Evolutionary conservation across 2,113 vertebrate species (phyloP).

Genomic region (Lathamus discolor): DNA sequence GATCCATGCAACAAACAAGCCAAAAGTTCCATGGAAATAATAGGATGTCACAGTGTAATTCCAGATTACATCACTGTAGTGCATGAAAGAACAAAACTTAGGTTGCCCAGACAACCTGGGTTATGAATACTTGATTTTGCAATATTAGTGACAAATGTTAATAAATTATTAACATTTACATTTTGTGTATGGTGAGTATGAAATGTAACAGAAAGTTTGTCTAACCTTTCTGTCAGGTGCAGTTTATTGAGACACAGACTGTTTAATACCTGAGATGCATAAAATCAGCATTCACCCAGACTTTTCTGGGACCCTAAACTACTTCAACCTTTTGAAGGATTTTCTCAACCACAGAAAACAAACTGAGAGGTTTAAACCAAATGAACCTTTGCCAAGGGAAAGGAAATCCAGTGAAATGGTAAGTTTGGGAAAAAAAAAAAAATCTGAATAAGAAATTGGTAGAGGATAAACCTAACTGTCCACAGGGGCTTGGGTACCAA

Average conservation of each 20-base stretch:
- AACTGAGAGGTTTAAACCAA: neutral
- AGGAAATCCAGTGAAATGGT: neutral
- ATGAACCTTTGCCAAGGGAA: neutral
- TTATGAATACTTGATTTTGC: neutral
- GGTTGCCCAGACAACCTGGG: constrained; percentile 12
- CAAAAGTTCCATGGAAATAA: neutral
- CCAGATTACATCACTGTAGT: neutral
- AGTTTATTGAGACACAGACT: neutral
- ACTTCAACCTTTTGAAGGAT: neutral
- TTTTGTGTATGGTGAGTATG: neutral
- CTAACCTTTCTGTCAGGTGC: neutral
- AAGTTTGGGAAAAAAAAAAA: neutral
- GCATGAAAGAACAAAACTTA: neutral
- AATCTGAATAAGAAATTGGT: neutral
- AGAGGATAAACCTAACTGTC: neutral
- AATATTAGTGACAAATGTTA: constrained; percentile 34
- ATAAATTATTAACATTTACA: constrained; percentile 41
- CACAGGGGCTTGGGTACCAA: neutral
- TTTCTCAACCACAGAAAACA: neutral
- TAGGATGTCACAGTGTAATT: neutral
- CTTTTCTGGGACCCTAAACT: neutral
- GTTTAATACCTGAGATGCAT: neutral
- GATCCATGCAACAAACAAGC: neutral
- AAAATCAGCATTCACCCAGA: neutral
- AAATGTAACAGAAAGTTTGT: neutral